These are phyloP conservation scores for Otus sunia DNA, from an alignment of 2,113 vertebrate genomes.

Conservation along the genomic window DNA sequence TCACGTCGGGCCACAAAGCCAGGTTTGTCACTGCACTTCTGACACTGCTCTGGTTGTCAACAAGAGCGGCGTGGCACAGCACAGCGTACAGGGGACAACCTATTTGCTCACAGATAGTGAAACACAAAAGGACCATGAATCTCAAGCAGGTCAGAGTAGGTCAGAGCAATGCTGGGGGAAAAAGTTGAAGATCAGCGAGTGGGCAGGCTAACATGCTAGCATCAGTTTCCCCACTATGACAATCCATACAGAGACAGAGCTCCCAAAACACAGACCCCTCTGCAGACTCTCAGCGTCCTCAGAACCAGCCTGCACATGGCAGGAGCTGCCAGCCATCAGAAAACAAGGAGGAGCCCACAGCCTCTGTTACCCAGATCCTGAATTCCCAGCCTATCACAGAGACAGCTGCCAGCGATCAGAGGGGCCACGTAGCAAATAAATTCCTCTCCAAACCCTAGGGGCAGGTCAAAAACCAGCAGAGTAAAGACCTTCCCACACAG, in stretches of 20 bases:
- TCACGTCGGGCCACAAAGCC: not conserved
- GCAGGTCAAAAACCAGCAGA: constrained; percentile 40
- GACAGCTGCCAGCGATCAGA: not conserved
- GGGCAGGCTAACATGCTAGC: not conserved
- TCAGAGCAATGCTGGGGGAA: not conserved
- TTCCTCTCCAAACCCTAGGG: not conserved
- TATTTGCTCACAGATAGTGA: fast-evolving
- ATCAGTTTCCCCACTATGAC: not conserved
- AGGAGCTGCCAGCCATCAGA: not conserved
- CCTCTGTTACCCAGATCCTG: not conserved
- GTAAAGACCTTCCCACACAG: constrained; percentile 20
- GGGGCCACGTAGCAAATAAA: not conserved
- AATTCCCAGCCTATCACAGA: not conserved
- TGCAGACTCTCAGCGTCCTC: not conserved
- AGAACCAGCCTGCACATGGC: not conserved
- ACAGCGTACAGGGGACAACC: not conserved
- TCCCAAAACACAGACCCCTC: not conserved
- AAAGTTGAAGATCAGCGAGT: fast-evolving
- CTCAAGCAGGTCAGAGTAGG: not conserved
- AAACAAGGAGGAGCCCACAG: not conserved
- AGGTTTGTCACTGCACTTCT: not conserved
- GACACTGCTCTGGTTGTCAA: not conserved
- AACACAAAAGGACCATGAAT: not conserved
- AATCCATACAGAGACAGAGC: not conserved
- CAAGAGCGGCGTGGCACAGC: not conserved